Base-by-base conservation (phyloP, 1,140 invertebrate genomes). In the Euglossa dilemma region DNA sequence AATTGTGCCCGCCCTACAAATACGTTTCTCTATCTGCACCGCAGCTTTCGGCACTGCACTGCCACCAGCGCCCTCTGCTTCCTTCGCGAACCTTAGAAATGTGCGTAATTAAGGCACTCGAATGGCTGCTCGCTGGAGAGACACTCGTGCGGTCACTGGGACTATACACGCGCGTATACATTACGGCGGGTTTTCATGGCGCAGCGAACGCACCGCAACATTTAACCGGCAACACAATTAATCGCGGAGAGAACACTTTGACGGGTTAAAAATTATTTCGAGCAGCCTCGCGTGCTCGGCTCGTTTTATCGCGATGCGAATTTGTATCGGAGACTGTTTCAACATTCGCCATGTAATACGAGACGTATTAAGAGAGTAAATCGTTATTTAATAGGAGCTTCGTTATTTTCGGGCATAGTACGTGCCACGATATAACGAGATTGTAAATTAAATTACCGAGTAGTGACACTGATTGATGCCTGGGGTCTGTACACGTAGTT, bases 21-120 rank as follows among this genome's bases (percentile, higher is more conserved):
- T 87, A 87, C 77, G 70, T 78, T 83, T 71, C 73, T 56, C 64
- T 69, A 18, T 64, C 45, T 56, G 3, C 14, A n/a, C 47, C 11
- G n/a, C 28, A 52, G 74, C 74, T 70, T 50, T 66, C 12, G 52
- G 71, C 11, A 23, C 18, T 50, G 9, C 18, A 45, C 20, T 0
- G 47, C 16, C 50, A 45, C 12, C 45, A 52, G 1, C n/a, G 18
- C n/a, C 6, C 14, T 16, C 16, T n/a, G 18, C 80, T 63, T n/a
- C 2, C 56, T 80, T 36, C 36, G 70, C 18, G 69, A 72, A 87
- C 56, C 85, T 71, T 78, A 72, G 77, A 61, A 71, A 87, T 81
- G 47, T 87, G 82, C 86, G 87, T 88, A 88, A 88, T 88, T 88
- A 88, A 88, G 82, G 74, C n/a, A 85, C 73, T 87, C 76, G 25